Percentiles rank a stretch among this genome's conserved stretches.
Evolutionary conservation across 64 coral and sea anemone species (phyloP).

Genomic region (Exaiptasia diaphana): DNA sequence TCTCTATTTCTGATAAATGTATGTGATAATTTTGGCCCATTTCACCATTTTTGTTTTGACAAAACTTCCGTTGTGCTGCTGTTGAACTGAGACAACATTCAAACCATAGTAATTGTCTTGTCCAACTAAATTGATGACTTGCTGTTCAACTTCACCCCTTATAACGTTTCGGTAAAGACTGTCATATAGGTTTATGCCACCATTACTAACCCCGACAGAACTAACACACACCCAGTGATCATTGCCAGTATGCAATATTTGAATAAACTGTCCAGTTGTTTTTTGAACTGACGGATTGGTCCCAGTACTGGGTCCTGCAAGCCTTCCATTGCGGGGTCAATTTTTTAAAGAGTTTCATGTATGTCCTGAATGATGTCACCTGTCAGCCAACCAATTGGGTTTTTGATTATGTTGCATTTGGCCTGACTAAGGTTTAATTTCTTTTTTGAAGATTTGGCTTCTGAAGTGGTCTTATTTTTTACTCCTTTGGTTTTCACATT

Average conservation of each 20-base stretch:
- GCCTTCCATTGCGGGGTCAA: slow-evolving; percentile 17
- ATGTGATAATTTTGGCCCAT: no score
- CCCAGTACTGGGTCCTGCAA: slow-evolving; percentile 9
- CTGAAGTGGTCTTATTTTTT: slow-evolving; percentile 12
- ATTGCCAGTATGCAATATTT: slow-evolving; percentile 23
- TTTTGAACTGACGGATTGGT: neutral
- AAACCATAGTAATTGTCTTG: slow-evolving; percentile 14
- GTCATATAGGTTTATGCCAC: slow-evolving; percentile 28
- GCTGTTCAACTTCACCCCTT: slow-evolving; percentile 39
- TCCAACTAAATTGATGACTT: slow-evolving; percentile 31
- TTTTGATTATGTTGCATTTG: slow-evolving; percentile 34
- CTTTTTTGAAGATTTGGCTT: slow-evolving; percentile 5
- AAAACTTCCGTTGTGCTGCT: slow-evolving; percentile 12
- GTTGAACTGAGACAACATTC: slow-evolving; percentile 21
- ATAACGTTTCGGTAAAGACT: slow-evolving; percentile 42
- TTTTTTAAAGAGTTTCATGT: slow-evolving; percentile 16
- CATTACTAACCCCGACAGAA: neutral
- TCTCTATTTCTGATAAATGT: no score
- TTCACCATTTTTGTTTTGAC: no score
- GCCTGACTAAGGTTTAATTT: slow-evolving; percentile 5
- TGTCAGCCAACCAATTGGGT: slow-evolving; percentile 53
- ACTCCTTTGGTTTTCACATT: neutral
- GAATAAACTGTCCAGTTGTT: slow-evolving; percentile 9
- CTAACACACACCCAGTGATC: slow-evolving; percentile 33
- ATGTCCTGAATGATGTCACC: slow-evolving; percentile 39